Percentiles rank a stretch among this genome's conserved stretches.
Evolutionary conservation across 2,113 vertebrate genomes (phyloP).

Genomic region (Tetrao urogallus): DNA sequence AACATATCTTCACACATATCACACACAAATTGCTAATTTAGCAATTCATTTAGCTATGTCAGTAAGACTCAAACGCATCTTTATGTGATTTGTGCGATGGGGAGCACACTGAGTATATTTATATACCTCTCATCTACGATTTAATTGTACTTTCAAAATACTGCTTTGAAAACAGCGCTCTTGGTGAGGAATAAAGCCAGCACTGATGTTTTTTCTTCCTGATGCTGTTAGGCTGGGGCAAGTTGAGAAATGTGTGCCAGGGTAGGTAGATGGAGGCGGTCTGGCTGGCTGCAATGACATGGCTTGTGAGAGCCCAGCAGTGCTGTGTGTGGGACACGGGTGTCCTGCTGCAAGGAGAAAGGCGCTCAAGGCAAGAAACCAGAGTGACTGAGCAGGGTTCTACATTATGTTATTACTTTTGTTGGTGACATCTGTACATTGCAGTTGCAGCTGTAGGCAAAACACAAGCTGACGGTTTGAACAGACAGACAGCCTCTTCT

Average conservation of each 20-base stretch:
- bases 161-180: background rate
- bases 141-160: background rate
- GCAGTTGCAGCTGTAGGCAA: background rate
- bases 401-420: fast-evolving
- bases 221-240: background rate
- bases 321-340: background rate
- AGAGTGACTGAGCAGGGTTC: background rate
- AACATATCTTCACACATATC: fast-evolving
- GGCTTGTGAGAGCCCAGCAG: background rate
- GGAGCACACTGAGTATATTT: background rate
- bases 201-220: background rate
- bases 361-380: background rate
- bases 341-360: fast-evolving
- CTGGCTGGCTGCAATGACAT: background rate
- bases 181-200: background rate
- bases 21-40: too few relatives aligned
- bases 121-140: background rate
- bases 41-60: background rate
- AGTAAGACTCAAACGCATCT: background rate
- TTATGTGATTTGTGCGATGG: background rate
- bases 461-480: background rate
- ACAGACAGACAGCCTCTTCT: background rate
- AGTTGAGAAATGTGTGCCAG: background rate
- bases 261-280: background rate
- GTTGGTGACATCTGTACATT: background rate